Percentiles rank a stretch among this genome's conserved stretches.
Evolutionary conservation across 2,113 vertebrate species (phyloP).

Genomic region (Condylura cristata): DNA sequence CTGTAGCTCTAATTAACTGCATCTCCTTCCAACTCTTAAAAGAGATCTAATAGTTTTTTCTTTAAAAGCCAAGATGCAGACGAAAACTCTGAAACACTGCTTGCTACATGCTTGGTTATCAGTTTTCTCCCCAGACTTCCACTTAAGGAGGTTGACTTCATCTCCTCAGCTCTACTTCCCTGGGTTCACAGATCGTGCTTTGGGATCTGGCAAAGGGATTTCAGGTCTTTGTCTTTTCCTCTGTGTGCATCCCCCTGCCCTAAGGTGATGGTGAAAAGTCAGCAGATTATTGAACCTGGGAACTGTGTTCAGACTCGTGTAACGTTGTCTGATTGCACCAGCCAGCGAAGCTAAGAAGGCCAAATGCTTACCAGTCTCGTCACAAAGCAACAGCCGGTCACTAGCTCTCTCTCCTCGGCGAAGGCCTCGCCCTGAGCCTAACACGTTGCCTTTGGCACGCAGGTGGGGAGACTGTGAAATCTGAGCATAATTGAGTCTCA

Average conservation of each 20-base stretch:
- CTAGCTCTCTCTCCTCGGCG: conserved; percentile 75
- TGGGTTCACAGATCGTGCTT: not conserved
- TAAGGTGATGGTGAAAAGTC: conserved; percentile 74
- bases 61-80: not conserved
- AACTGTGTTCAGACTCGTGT: not conserved
- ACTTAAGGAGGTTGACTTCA: conserved; percentile 27
- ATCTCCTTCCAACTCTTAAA: conserved; percentile 54
- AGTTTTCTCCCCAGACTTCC: conserved; percentile 55
- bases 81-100: not conserved
- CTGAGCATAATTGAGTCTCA: conserved; percentile 87
- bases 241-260: conserved; percentile 40
- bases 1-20: conserved; percentile 32
- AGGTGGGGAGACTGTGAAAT: conserved; percentile 81
- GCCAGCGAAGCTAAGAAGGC: conserved; percentile 70
- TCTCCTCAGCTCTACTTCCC: not conserved
- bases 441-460: conserved; percentile 77
- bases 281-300: conserved; percentile 69
- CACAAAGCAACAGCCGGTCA: conserved; percentile 70
- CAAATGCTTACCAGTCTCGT: conserved; percentile 57
- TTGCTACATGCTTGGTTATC: conserved; percentile 42
- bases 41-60: conserved; percentile 25
- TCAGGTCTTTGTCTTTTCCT: not conserved
- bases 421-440: conserved; percentile 70
- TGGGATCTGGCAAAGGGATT: not conserved
- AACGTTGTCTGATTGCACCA: conserved; percentile 75